These are phyloP conservation scores for Zonitis immaculata DNA, from an alignment of 2,888 invertebrate genomes.

Conservation along the genomic window DNA sequence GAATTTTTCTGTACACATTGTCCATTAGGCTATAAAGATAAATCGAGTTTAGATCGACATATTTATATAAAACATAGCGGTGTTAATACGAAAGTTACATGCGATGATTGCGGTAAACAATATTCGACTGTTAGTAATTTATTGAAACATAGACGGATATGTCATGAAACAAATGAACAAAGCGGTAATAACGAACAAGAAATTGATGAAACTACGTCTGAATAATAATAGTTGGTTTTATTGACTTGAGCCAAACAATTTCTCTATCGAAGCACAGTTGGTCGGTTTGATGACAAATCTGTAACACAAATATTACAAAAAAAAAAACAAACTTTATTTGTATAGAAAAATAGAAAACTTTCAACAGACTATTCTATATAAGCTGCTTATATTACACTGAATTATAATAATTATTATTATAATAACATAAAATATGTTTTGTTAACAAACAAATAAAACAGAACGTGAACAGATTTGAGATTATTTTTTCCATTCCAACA, in stretches of 20 bases:
- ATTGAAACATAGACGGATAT: constrained; percentile 23
- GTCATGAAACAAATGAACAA: constrained; percentile 15
- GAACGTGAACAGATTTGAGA: neutral
- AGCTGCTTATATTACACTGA: constrained; percentile 6
- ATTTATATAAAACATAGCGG: constrained; percentile 27
- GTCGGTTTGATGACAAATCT: too few species aligned
- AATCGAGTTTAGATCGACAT: constrained; percentile 33
- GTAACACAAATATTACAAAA: too few species aligned
- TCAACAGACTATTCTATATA: neutral
- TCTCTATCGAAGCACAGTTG: too few species aligned
- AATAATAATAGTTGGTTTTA: too few species aligned
- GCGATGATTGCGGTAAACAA: constrained; percentile 25
- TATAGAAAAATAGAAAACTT: neutral
- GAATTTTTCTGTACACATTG: constrained; percentile 29
- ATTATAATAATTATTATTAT: neutral
- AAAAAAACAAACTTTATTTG: neutral
- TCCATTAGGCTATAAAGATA: constrained; percentile 29
- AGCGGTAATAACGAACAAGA: neutral
- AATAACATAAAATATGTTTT: neutral
- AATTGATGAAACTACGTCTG: neutral
- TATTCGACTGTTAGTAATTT: constrained; percentile 29
- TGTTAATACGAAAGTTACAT: constrained; percentile 14
- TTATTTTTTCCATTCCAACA: constrained; percentile 40
- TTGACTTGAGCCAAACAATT: too few species aligned
- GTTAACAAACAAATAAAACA: neutral